Conservation (phyloP, 1,140 invertebrate species). For the Neotoxoptera formosana region DNA sequence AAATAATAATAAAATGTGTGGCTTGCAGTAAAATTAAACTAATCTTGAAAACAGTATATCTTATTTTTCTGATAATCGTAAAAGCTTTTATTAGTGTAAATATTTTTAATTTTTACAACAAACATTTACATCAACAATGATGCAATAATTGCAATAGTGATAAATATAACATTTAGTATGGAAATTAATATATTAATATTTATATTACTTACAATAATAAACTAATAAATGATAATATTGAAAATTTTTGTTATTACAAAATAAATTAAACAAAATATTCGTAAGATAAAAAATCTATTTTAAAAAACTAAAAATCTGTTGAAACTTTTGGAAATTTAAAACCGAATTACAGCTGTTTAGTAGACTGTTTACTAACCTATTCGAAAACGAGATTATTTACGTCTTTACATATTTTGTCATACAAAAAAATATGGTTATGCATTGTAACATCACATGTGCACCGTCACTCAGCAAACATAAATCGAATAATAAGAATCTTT, state of each 20-base stretch:
- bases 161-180: too few relatives aligned
- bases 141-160: too few relatives aligned
- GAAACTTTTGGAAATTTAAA: not conserved
- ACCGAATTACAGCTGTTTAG: not conserved
- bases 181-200: too few relatives aligned
- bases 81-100: too few relatives aligned
- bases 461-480: slow-evolving; percentile 43
- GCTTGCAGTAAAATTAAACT: too few relatives aligned
- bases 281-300: not conserved
- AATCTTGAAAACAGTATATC: too few relatives aligned
- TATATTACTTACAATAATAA: too few relatives aligned
- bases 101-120: too few relatives aligned
- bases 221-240: too few relatives aligned
- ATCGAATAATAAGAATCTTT: slow-evolving; percentile 50
- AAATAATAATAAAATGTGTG: too few relatives aligned
- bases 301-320: not conserved
- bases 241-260: not conserved
- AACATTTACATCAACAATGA: too few relatives aligned
- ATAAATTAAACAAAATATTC: not conserved
- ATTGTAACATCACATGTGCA: slow-evolving; percentile 50
- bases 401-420: slow-evolving; percentile 1
- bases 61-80: too few relatives aligned
- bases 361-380: not conserved
- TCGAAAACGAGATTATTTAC: slow-evolving; percentile 10
- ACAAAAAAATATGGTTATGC: slow-evolving; percentile 32